Evolutionary conservation across 2,888 invertebrate species (phyloP), one percentile per base, ranked within the genome.

Genomic region (Brachypalpus laphriformis): DNA sequence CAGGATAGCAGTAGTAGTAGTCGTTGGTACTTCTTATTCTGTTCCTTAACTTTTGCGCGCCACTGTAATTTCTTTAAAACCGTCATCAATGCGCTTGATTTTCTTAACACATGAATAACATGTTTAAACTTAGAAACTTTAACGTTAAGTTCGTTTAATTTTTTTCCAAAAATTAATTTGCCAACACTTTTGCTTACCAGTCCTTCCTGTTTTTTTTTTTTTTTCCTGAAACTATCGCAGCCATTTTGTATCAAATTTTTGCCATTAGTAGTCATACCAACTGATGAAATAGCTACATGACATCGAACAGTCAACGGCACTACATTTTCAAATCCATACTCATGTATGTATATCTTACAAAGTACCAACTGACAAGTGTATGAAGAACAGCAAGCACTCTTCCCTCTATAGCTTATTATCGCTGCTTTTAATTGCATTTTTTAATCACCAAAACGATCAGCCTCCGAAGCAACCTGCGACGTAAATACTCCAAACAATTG

Each of bases 401-500:
- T 11, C 4, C 1, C 40, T n/a, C 37, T 11, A n/a, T 37, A 37
- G 37, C 37, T 37, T 40, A 40, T 1, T 14, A 40, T 40, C n/a
- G 14, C 40, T 14, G n/a, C 3, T 40, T 11, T 40, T 14, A 40
- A 14, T 14, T 14, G 14, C 14, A 14, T 40, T 40, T 31, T 11
- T 6, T 5, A 14, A 14, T 37, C 22, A 6, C 37, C 49, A 22
- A 9, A 25, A 2, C 37, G 22, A 49, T 20, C 34, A 37, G 8
- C 42, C 42, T 20, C 11, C n/a, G 11, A 25, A n/a, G 11, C 31
- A 63, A 47, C 14, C 45, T 56, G 22, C 31, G 42, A 22, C 70
- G 56, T 47, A 56, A 37, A 45, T 34, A 47, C 11, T n/a, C 11
- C 20, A 59, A 71, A 16, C 25, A 37, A 47, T 28, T 37, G 37